These are phyloP conservation scores for Plectropomus leopardus DNA, from an alignment of 2,113 vertebrate genomes.

Conservation along the genomic window DNA sequence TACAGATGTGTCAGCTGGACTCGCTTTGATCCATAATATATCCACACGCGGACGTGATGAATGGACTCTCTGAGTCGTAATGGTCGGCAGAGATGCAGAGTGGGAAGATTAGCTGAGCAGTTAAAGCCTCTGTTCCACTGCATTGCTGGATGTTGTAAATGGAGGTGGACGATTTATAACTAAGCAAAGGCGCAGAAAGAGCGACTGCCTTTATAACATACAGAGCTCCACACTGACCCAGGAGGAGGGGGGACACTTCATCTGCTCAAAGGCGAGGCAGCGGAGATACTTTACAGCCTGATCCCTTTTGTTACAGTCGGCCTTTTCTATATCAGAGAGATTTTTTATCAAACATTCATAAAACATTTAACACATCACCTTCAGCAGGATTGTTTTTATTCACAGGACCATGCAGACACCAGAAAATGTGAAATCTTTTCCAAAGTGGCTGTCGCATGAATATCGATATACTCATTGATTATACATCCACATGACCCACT, in stretches of 20 bases:
- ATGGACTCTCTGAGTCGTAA: constrained; percentile 41
- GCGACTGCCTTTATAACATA: background rate
- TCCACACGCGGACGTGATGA: constrained; percentile 37
- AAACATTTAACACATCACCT: background rate
- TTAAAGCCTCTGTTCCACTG: constrained; percentile 48
- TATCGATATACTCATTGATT: constrained; percentile 2
- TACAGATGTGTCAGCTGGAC: background rate
- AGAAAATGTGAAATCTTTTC: background rate
- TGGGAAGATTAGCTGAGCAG: constrained; percentile 36
- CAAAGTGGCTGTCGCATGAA: background rate
- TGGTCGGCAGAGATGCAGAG: constrained; percentile 40
- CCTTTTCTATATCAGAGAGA: background rate
- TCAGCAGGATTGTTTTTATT: background rate
- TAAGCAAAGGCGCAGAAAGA: background rate
- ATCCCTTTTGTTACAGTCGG: background rate
- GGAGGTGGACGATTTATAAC: constrained; percentile 50
- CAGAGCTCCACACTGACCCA: constrained; percentile 13
- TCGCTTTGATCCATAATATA: constrained; percentile 32
- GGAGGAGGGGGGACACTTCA: background rate
- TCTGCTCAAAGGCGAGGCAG: background rate
- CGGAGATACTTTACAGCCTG: background rate
- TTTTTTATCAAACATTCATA: background rate
- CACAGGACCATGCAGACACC: background rate
- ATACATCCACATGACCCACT: background rate
- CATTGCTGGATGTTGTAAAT: constrained; percentile 39